phyloP scores from a whole-genome alignment of 2,888 invertebrate species.

The Oxycera nigricornis region DNA sequence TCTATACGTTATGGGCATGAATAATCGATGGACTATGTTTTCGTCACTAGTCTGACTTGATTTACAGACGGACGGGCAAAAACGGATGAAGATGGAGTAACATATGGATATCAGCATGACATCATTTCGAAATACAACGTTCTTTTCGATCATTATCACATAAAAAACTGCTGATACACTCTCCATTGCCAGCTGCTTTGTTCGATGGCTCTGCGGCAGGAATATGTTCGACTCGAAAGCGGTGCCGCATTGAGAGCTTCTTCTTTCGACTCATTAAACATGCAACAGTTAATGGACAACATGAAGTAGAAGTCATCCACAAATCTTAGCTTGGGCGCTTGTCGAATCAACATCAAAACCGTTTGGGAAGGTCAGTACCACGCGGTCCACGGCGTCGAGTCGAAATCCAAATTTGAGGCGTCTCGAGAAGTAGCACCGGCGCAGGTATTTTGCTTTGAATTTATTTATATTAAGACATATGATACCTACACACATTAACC shows the following conservation, averaged over 20 bases:
- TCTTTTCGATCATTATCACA: neutral
- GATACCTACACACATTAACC: constrained; percentile 10
- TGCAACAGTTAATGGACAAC: constrained; percentile 20
- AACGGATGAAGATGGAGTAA: no score
- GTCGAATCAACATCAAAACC: constrained; percentile 30
- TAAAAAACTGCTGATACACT: neutral
- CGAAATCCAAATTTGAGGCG: neutral
- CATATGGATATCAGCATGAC: neutral
- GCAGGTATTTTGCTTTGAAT: neutral
- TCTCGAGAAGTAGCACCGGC: neutral
- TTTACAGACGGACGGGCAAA: no score
- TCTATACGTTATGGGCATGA: no score
- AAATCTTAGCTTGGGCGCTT: constrained; percentile 29
- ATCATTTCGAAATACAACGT: neutral
- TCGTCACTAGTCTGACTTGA: no score
- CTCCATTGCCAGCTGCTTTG: neutral
- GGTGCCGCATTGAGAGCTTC: neutral
- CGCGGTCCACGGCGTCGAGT: constrained; percentile 20
- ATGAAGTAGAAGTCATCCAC: constrained; percentile 16
- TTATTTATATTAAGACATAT: constrained; percentile 24
- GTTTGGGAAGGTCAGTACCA: constrained; percentile 38
- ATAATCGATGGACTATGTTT: no score
- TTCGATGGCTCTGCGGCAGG: neutral
- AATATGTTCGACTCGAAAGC: neutral
- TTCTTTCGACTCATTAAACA: constrained; percentile 5